Evolutionary conservation across 2,113 vertebrate species (phyloP).

Genomic region (Mobula birostris): DNA sequence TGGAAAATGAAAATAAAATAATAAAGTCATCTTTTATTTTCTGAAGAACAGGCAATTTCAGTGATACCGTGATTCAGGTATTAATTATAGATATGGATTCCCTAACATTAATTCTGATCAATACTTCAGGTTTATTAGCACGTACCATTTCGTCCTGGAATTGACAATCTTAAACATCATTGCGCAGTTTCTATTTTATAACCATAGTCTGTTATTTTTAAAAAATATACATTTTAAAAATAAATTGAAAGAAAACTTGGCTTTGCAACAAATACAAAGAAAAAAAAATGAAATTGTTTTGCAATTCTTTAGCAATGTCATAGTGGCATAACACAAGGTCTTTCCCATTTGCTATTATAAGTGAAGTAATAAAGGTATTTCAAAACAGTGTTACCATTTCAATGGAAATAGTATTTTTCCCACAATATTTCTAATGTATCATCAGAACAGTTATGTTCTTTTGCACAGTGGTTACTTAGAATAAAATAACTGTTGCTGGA

Average conservation of each 20-base stretch:
- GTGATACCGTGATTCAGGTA: neutral
- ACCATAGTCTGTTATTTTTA: neutral
- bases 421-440: neutral
- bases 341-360: neutral
- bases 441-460: neutral
- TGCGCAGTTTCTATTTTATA: neutral
- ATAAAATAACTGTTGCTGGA: neutral
- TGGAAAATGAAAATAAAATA: neutral
- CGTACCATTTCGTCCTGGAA: neutral
- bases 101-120: neutral
- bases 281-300: neutral
- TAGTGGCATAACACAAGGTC: neutral
- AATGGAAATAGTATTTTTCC: neutral
- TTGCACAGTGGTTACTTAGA: neutral
- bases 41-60: neutral
- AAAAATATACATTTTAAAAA: neutral
- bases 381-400: neutral
- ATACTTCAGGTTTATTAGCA: neutral
- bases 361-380: neutral
- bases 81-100: neutral
- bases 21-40: neutral
- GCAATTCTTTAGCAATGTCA: neutral
- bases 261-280: neutral
- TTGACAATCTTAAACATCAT: neutral
- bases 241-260: neutral